phyloP scores from a whole-genome alignment of 2,113 vertebrate species.

The Gallinago undulata region DNA sequence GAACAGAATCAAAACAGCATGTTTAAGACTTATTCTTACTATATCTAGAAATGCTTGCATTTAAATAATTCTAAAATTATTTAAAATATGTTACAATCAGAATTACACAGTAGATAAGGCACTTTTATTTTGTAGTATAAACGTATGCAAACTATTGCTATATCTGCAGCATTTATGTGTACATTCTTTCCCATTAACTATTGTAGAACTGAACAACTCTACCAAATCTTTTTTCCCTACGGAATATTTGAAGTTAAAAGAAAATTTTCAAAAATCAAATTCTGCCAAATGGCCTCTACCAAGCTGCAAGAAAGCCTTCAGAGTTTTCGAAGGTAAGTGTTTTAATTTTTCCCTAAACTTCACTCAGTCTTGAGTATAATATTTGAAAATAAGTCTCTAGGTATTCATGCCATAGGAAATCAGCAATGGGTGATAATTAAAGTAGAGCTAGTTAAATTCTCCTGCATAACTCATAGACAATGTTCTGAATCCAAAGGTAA shows the following conservation, averaged over 20 bases:
- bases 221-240: constrained; percentile 75
- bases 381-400: background rate
- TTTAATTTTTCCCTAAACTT: background rate
- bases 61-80: background rate
- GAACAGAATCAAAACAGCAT: background rate
- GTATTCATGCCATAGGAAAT: background rate
- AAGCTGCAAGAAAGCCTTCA: constrained; percentile 76
- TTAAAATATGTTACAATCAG: background rate
- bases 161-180: background rate
- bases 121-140: background rate
- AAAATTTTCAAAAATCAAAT: constrained; percentile 81
- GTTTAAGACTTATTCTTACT: background rate
- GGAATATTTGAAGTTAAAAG: constrained; percentile 82
- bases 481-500: background rate
- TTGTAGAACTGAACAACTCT: constrained; percentile 79
- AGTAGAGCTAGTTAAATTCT: background rate
- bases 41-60: background rate
- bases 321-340: constrained; percentile 80
- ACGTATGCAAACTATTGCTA: background rate
- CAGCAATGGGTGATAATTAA: background rate
- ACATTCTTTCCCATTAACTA: constrained; percentile 9
- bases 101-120: background rate
- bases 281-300: constrained; percentile 80
- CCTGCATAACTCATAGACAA: background rate
- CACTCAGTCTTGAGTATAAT: background rate